Evolutionary conservation across 2,888 invertebrate genomes (phyloP).

Genomic region (Microdon myrmicae): DNA sequence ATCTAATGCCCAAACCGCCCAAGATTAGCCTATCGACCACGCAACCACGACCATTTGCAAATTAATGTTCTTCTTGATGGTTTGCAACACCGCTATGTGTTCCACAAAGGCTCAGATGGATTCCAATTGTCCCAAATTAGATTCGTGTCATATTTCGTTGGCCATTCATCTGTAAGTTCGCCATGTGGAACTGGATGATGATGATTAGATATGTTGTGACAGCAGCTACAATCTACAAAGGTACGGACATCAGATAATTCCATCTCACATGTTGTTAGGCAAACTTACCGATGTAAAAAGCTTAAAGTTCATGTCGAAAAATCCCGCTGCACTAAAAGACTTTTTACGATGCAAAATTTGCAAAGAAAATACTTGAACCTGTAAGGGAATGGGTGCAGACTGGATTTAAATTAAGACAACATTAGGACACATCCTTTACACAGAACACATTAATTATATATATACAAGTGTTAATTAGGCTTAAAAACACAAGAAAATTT

Average conservation of each 20-base stretch:
- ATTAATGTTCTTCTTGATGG: too few relatives aligned
- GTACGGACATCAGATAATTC: constrained; percentile 5
- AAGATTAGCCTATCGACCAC: too few relatives aligned
- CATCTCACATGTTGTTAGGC: neutral
- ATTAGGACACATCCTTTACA: too few relatives aligned
- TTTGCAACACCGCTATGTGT: too few relatives aligned
- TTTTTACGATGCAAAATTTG: constrained; percentile 57
- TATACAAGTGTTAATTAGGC: too few relatives aligned
- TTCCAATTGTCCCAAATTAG: neutral
- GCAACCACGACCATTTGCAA: too few relatives aligned
- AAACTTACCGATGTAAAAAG: constrained; percentile 57
- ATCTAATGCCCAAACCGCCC: too few relatives aligned
- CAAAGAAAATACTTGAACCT: constrained; percentile 57
- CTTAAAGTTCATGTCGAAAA: constrained; percentile 58
- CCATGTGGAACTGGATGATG: constrained; percentile 58
- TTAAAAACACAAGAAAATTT: too few relatives aligned
- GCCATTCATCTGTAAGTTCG: constrained; percentile 23
- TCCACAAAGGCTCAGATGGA: too few relatives aligned
- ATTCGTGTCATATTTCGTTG: neutral
- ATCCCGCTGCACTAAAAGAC: constrained; percentile 57
- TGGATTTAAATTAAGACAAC: neutral
- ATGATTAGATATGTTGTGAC: constrained; percentile 58
- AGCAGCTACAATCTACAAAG: constrained; percentile 56
- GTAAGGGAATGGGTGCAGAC: constrained; percentile 28
- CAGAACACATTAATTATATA: too few relatives aligned